Conservation (phyloP, 2,888 invertebrate species). For the Pristionchus mayeri region DNA sequence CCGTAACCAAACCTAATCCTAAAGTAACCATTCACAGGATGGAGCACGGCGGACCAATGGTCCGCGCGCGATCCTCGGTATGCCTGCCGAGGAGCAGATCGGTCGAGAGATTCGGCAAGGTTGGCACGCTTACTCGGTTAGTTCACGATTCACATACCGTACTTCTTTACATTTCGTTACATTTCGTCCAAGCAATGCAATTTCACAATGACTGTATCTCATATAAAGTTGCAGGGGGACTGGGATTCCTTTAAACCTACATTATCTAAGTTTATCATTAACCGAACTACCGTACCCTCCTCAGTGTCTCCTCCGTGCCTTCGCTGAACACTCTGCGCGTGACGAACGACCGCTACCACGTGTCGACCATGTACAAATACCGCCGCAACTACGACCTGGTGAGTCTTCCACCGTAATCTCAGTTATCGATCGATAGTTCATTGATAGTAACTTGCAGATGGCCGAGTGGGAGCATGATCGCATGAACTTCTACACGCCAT, state of each 20-base stretch:
- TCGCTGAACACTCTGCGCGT: constrained; percentile 69
- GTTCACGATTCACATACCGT: not conserved
- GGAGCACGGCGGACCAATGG: constrained; percentile 47
- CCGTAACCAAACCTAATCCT: not conserved
- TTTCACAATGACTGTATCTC: no score
- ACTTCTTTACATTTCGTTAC: not conserved
- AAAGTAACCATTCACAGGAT: not conserved
- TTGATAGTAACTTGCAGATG: constrained; percentile 57
- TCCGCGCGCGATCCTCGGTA: constrained; percentile 56
- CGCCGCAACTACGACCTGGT: constrained; percentile 71
- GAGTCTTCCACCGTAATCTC: no score
- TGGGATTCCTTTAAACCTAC: no score
- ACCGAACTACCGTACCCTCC: constrained; percentile 35
- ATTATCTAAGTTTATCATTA: no score
- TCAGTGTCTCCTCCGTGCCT: constrained; percentile 74
- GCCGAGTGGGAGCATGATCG: constrained; percentile 70
- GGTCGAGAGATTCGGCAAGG: constrained; percentile 66
- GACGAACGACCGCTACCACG: constrained; percentile 61
- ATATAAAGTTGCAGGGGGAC: no score
- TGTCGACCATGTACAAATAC: constrained; percentile 72
- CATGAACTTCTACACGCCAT: constrained; percentile 66
- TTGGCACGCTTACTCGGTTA: constrained; percentile 73
- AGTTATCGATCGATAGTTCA: not conserved
- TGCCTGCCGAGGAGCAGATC: constrained; percentile 70
- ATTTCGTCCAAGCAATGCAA: no score